phyloP scores from a whole-genome alignment of 2,797 vertebrate species.

The Pseudochirops corinnae region DNA sequence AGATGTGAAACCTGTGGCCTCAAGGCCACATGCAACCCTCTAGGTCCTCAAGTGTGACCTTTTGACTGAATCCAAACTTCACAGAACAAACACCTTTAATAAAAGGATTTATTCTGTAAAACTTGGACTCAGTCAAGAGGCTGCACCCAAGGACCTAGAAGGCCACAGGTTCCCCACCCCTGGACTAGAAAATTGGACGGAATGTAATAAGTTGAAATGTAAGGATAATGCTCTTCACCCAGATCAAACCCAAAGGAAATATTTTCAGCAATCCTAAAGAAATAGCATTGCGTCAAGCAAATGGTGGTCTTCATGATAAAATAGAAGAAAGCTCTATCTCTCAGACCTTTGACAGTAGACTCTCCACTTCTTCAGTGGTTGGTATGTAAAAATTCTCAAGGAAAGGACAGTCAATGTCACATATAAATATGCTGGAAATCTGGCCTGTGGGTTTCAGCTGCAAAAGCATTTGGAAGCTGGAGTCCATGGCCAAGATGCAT shows the following conservation, averaged over 20 bases:
- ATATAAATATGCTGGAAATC: constrained; percentile 92
- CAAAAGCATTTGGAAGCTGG: constrained; percentile 91
- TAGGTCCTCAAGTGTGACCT: no score
- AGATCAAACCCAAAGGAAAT: constrained; percentile 5
- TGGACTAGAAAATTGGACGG: background rate
- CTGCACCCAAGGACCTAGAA: no score
- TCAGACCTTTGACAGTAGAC: background rate
- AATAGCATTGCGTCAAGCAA: constrained; percentile 69
- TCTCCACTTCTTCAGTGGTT: constrained; percentile 27
- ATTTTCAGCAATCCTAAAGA: constrained; percentile 3
- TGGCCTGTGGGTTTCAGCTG: constrained; percentile 85
- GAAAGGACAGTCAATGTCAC: constrained; percentile 87
- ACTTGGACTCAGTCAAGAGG: no score
- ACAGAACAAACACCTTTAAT: no score
- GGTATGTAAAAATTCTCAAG: constrained; percentile 65
- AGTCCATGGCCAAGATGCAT: constrained; percentile 93
- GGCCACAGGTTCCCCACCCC: no score
- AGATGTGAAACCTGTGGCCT: no score
- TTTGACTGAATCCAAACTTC: no score
- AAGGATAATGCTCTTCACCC: background rate
- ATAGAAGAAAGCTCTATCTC: background rate
- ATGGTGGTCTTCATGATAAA: constrained; percentile 74
- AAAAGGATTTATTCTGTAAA: no score
- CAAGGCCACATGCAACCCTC: no score
- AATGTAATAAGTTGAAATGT: background rate